These are phyloP conservation scores for Lepus timidus DNA, from an alignment of 2,113 vertebrate species.

Conservation along the genomic window DNA sequence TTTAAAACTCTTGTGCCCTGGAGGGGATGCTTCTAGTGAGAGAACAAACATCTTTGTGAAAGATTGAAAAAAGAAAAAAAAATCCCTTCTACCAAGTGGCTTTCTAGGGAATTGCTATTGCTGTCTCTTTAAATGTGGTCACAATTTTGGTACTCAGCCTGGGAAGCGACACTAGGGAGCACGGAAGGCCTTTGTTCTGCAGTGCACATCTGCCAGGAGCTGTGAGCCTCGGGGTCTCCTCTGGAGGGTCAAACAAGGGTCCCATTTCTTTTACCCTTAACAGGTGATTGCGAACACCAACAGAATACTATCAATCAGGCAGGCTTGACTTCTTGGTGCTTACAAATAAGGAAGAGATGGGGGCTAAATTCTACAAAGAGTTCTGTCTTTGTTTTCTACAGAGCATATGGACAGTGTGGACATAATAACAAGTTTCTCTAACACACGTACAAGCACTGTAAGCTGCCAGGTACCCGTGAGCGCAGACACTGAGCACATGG, in stretches of 20 bases:
- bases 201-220: neutral
- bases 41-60: slow-evolving; percentile 17
- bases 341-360: neutral
- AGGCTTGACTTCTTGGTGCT: neutral
- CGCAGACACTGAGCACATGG: neutral
- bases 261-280: neutral
- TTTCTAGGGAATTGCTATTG: slow-evolving; percentile 25
- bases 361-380: neutral
- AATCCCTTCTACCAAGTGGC: slow-evolving; percentile 38
- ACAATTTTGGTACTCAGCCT: neutral
- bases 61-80: neutral
- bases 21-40: neutral
- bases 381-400: neutral
- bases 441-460: neutral
- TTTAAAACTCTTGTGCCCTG: neutral
- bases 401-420: neutral
- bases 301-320: neutral
- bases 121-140: neutral
- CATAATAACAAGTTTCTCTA: neutral
- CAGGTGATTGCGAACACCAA: neutral
- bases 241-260: neutral
- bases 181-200: neutral
- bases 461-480: neutral
- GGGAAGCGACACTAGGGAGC: neutral
- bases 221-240: neutral